A percentile compares a stretch with the other conserved stretches of the same genome.
phyloP scores from a whole-genome alignment of 2,888 invertebrate species.

The Drosophila fulvimacula region DNA sequence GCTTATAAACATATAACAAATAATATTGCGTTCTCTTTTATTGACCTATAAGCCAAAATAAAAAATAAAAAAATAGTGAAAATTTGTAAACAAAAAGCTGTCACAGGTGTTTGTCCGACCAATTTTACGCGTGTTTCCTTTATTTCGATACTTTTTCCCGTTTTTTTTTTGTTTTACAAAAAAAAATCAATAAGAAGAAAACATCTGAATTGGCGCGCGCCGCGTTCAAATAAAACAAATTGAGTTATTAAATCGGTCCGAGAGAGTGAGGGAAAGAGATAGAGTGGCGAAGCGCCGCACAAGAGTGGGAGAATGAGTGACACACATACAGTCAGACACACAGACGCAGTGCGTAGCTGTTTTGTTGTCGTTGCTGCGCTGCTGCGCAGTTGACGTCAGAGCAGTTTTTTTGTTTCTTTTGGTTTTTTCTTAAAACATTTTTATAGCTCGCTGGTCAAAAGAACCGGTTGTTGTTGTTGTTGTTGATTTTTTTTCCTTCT shows the following conservation, averaged over 20 bases:
- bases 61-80: constrained; percentile 33
- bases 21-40: constrained; percentile 7
- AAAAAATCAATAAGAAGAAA: constrained; percentile 61
- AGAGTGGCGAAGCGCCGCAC: constrained; percentile 7
- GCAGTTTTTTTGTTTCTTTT: constrained; percentile 43
- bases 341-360: constrained; percentile 47
- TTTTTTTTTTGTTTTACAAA: constrained; percentile 13
- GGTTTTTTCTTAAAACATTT: constrained; percentile 50
- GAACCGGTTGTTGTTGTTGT: constrained; percentile 69
- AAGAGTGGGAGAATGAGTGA: constrained; percentile 34
- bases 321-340: constrained; percentile 36
- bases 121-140: constrained; percentile 19
- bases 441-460: constrained; percentile 65
- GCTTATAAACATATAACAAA: too few relatives aligned
- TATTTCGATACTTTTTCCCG: constrained; percentile 9
- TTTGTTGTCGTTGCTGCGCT: constrained; percentile 51
- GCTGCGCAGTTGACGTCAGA: constrained; percentile 76
- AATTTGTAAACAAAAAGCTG: constrained; percentile 57
- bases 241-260: constrained; percentile 57
- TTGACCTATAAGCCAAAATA: constrained; percentile 43
- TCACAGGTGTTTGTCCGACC: constrained; percentile 50
- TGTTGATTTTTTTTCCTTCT: constrained; percentile 37
- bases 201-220: constrained; percentile 62
- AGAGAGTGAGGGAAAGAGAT: constrained; percentile 13
- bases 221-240: constrained; percentile 48